Evolutionary conservation across 2,797 vertebrate genomes (phyloP).

Genomic region (Sparidentex hasta): DNA sequence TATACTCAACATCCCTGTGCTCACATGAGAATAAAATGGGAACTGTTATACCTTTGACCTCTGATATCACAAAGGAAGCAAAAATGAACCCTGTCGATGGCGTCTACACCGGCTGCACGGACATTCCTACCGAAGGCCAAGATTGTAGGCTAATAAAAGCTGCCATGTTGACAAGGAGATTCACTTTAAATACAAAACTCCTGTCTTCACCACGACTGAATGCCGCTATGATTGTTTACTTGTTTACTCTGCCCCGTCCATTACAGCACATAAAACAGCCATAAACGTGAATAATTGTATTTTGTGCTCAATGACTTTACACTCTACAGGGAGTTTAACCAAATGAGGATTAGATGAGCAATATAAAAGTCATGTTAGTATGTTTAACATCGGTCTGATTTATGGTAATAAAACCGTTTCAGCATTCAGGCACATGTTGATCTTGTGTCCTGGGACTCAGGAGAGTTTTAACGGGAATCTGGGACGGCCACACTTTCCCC

Average conservation of each 20-base stretch:
- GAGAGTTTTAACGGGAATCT: slow-evolving; percentile 72
- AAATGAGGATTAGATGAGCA: not conserved
- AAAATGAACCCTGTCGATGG: slow-evolving; percentile 51
- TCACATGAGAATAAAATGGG: slow-evolving; percentile 47
- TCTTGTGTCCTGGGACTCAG: slow-evolving; percentile 43
- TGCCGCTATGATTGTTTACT: not conserved
- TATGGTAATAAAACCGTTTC: slow-evolving; percentile 11
- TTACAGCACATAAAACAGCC: not conserved
- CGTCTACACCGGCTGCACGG: slow-evolving; percentile 18
- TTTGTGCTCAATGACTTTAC: too few species aligned
- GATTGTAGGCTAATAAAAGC: too few species aligned
- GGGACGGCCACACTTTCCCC: slow-evolving; percentile 63
- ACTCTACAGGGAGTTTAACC: not conserved
- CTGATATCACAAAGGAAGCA: slow-evolving; percentile 60
- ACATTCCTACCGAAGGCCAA: slow-evolving; percentile 15
- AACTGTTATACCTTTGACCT: slow-evolving; percentile 52
- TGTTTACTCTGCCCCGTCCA: not conserved
- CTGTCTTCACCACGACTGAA: too few species aligned
- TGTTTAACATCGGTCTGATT: not conserved
- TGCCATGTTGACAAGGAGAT: too few species aligned
- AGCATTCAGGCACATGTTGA: slow-evolving; percentile 36
- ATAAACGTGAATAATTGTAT: not conserved
- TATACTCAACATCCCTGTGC: slow-evolving; percentile 5
- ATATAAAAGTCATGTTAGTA: not conserved
- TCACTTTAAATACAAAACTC: too few species aligned